phyloP scores from a whole-genome alignment of 2,888 invertebrate genomes.

The Agrenia bidenticulata region DNA sequence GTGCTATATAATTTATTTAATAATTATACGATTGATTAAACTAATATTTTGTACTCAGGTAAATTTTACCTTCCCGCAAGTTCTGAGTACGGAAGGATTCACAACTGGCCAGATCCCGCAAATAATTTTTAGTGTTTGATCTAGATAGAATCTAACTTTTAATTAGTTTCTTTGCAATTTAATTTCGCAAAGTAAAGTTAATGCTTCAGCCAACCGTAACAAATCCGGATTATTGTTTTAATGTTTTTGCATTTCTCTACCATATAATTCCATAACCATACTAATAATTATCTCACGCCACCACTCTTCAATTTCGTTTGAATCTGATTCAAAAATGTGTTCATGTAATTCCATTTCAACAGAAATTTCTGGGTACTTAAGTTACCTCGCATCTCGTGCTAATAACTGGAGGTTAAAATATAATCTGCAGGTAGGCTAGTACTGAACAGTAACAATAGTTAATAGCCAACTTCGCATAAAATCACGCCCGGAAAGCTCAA shows the following conservation, averaged over 20 bases:
- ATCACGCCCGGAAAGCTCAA: slow-evolving; percentile 14
- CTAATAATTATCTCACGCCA: not conserved
- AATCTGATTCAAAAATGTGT: too few relatives aligned
- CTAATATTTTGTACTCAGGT: not conserved
- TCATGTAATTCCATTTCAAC: too few relatives aligned
- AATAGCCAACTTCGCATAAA: not conserved
- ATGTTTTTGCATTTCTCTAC: not conserved
- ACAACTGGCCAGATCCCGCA: slow-evolving; percentile 86
- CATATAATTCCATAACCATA: not conserved
- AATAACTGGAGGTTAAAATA: not conserved
- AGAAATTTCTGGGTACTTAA: too few relatives aligned
- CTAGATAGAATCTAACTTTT: not conserved
- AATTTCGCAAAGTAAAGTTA: too few relatives aligned
- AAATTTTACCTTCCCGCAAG: slow-evolving; percentile 78
- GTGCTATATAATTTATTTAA: too few relatives aligned
- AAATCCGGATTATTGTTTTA: not conserved
- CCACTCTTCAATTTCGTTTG: too few relatives aligned
- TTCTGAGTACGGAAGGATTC: slow-evolving; percentile 81
- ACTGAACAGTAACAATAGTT: not conserved
- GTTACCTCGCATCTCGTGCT: too few relatives aligned
- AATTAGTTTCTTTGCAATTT: not conserved
- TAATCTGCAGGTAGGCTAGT: not conserved
- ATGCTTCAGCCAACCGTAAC: too few relatives aligned
- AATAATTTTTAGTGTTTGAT: slow-evolving; percentile 65
- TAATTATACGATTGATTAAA: too few relatives aligned